Base-by-base conservation (phyloP, 2,888 invertebrate genomes). In the Ochlodes sylvanus region DNA sequence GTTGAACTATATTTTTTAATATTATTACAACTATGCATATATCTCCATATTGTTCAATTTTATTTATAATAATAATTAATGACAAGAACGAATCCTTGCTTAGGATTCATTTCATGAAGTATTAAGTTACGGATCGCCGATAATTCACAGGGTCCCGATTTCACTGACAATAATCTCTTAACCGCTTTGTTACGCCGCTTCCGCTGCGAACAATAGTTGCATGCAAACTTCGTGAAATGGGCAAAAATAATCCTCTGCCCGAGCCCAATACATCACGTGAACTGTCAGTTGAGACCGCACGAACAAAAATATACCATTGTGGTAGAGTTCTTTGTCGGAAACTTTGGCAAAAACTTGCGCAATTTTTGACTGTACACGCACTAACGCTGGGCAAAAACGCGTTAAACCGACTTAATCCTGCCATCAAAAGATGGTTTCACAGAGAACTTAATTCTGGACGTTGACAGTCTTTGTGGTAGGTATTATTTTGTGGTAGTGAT, bases 221-320 rank as follows among this genome's bases (percentile, higher is more conserved):
- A 90, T 90, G 93, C 90, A 88, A 92, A 92, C 90, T 91, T 92
- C 77, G 89, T 90, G 89, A 91, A 92, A 92, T 89, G 89, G 91
- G 91, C 88, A 92, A 91, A 92, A 92, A 92, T 93, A 93, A 92
- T 92, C 92, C 90, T 85, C 87, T 82, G 80, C 84, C 85, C 83
- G 76, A 81, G 84, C 79, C 88, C 89, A 92, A 93, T 93, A 92
- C 92, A 92, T 93, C 93, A 92, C 90, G 87, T 84, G 79, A 89
- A 86, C 89, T 93, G 92, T 91, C 92, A 92, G 89, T 84, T 73
- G 85, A 85, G 84, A 92, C 92, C 92, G 87, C 92, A 93, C 83
- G 88, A 90, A 91, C 92, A 91, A 91, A 92, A 93, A 92, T 92
- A 92, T 80, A 84, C 88, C 83, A 91, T 92, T 92, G 91, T 92